Base-by-base conservation (phyloP, 2,113 vertebrate genomes). In the Procapra przewalskii region DNA sequence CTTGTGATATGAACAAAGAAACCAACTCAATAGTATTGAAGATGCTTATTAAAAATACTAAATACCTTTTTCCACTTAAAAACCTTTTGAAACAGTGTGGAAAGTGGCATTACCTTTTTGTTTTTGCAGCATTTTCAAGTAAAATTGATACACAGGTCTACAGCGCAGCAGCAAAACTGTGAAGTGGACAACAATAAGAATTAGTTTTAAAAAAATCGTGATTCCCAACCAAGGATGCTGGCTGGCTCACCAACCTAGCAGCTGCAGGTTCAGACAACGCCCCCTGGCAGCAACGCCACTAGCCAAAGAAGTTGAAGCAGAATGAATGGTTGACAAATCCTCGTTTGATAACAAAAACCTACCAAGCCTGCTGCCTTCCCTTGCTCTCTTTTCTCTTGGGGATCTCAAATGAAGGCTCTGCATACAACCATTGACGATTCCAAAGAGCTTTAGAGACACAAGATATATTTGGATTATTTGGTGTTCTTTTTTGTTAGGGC, bases 11-110 rank as follows among this genome's bases (percentile, higher is more conserved):
- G 99, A 99, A 99, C 99, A 99, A 99, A 99, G 99, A 99, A 99
- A 99, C 99, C 99, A 99, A 99, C 99, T 99, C 99, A 99, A 99
- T 99, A 99, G 99, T 99, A 99, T 99, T 99, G 99, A 99, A 99
- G 99, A 99, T 99, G 99, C 99, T 99, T 99, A 99, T 99, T 99
- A 99, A 99, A 99, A 99, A 99, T 99, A 99, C 99, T 99, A 99
- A 99, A 99, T 99, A 99, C 99, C 98, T 99, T 99, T 99, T 99
- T 98, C 99, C 98, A 99, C 99, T 99, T 99, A 99, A 99, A 99
- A 99, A 97, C 99, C 99, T 99, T 99, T 99, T 99, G 99, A 99
- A 99, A 99, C 98, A 98, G 98, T 97, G 98, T 98, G 98, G 98
- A 98, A 99, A 99, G 99, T 98, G 98, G 99, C 99, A 99, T 99